Evolutionary conservation across 1,140 invertebrate species (phyloP), one percentile per base, ranked within the genome.

Genomic region (Drosophila insularis): DNA sequence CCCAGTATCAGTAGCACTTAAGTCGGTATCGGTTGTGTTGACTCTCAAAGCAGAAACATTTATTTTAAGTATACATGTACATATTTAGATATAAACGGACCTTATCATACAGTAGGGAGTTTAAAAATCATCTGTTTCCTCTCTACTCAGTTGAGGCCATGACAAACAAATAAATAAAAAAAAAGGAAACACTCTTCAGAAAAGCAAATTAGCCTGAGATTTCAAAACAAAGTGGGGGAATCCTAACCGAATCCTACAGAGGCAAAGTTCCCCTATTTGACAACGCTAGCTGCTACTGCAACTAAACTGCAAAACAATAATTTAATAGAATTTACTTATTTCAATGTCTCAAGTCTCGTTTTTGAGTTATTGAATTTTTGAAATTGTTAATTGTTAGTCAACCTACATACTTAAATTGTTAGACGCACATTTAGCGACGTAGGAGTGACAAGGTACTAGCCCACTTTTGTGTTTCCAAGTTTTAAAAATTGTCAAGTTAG

Each of bases 1-100:
- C 6, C 17, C 43, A 50, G 43, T 50, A 50, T 50, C 43, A 50
- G 43, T 50, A 21, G 43, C 43, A 21, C 43, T 50, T 21, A 21
- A 50, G 43, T 21, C 43, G 7, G 17, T 50, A 50, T 50, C 43
- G 43, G 6, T 50, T 11, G 43, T 46, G 43, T 46, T 46, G 43
- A 46, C 43, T 46, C 43, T 17, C 2, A 46, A 19, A 19, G 43
- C 43, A 19, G 17, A 46, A 46, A 46, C 14, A 46, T 46, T 17
- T 8, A 46, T 17, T 17, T 17, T 7, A 46, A 17, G 7, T 17
- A 14, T 19, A 14, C 2, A 46, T 46, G 7, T 17, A 14, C 10
- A 14, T 8, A 46, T 46, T 46, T 46, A 46, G 43, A 46, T 46
- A 46, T 50, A 50, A 50, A 50, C 17, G 17, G 43, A 2, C 2